Evolutionary conservation across 1,140 invertebrate genomes (phyloP), one percentile per base, ranked within the genome.

Genomic region (Magallana angulata): DNA sequence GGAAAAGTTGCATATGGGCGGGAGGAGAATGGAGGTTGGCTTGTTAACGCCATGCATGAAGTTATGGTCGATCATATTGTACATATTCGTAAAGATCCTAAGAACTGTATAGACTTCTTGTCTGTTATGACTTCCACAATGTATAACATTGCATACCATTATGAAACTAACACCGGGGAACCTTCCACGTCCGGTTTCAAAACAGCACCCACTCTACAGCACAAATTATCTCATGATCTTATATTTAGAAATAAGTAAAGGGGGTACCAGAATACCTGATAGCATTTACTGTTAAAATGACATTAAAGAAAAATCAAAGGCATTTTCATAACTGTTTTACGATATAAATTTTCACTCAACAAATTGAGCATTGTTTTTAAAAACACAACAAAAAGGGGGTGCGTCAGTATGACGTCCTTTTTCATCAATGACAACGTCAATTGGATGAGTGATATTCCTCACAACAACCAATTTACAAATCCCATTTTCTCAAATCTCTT

Each of bases 161-260:
- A 30, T 24, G 30, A 36, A 76, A 76, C 68, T 11, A 8, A 76
- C 68, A 71, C 68, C 18, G 68, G 68, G 11, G 12, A 71, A 0
- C 68, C 68, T 7, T 30, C 24, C 24, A 48, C 68, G 7, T 76
- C 68, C 36, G 68, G 68, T 76, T 76, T 3, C 11, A 76, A 76
- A 76, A 36, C 68, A 24, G 68, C 68, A 30, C 68, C 68, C 8
- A 76, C 68, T 12, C 18, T 76, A 7, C 68, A 76, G 11, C 68
- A 76, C 24, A 76, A 76, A 76, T 76, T 76, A 5, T 76, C 68
- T 14, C 12, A 76, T 9, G 68, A 76, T 76, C 68, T 76, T 76
- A 76, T 76, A 30, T 76, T 76, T 76, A 76, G 68, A 76, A 76
- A 36, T 76, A 76, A 76, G 30, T 76, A 76, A 48, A 48, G 24